Conservation (phyloP, 2,888 invertebrate genomes). For the Parnassius orleans region DNA sequence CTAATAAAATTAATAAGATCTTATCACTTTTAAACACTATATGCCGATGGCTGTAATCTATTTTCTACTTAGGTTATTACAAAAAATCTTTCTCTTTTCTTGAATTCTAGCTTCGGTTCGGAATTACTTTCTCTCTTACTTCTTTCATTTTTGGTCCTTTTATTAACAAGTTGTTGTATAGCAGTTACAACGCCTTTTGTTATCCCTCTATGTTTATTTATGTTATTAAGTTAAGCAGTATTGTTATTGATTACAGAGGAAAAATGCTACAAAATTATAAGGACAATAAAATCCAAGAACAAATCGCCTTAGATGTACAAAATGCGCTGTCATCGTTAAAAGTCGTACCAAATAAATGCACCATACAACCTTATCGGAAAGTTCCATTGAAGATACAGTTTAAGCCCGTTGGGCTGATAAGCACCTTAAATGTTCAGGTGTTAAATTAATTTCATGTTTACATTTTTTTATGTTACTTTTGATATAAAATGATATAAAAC, state of each 20-base stretch:
- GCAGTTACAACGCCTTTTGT: no score
- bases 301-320: constrained; percentile 60
- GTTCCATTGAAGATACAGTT: constrained; percentile 68
- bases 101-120: no score
- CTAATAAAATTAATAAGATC: no score
- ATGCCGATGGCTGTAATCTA: no score
- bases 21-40: no score
- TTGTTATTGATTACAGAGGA: constrained; percentile 44
- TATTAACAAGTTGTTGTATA: no score
- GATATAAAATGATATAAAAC: neutral
- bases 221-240: no score
- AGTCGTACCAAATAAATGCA: constrained; percentile 60
- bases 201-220: no score
- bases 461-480: neutral
- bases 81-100: no score
- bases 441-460: neutral
- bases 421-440: constrained; percentile 65
- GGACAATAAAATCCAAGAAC: constrained; percentile 55
- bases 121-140: no score
- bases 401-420: constrained; percentile 69
- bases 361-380: constrained; percentile 60
- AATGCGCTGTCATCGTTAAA: constrained; percentile 66
- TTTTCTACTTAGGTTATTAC: no score
- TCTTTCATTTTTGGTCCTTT: no score
- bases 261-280: constrained; percentile 61